phyloP scores from a whole-genome alignment of 2,888 invertebrate genomes.

The Noctua pronuba region DNA sequence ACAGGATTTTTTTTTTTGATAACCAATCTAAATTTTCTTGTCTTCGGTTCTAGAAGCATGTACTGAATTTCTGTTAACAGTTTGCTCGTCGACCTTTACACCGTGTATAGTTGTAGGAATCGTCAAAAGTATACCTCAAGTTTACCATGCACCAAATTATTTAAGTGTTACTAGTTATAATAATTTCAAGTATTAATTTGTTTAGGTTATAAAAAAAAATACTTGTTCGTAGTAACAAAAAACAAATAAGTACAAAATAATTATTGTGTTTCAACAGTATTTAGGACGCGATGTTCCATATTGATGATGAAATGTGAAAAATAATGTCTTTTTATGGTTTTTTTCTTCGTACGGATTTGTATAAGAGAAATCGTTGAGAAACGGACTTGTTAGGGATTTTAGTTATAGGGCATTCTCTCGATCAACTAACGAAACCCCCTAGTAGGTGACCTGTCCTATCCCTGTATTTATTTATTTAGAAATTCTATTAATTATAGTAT shows the following conservation, averaged over 20 bases:
- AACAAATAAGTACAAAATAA: slow-evolving; percentile 65
- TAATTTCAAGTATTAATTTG: slow-evolving; percentile 83
- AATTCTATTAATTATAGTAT: slow-evolving; percentile 81
- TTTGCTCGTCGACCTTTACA: background rate
- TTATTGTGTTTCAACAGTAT: slow-evolving; percentile 67
- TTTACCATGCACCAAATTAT: slow-evolving; percentile 89
- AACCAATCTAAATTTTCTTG: background rate
- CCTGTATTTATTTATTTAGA: slow-evolving; percentile 86
- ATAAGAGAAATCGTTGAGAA: slow-evolving; percentile 30
- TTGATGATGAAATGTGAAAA: slow-evolving; percentile 38
- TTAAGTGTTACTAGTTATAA: slow-evolving; percentile 82
- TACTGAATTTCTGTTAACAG: background rate
- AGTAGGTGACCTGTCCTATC: slow-evolving; percentile 81
- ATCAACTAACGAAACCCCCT: slow-evolving; percentile 77
- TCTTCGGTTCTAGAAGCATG: background rate
- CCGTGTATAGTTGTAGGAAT: slow-evolving; percentile 65
- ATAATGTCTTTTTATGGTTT: slow-evolving; percentile 14
- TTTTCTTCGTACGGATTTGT: slow-evolving; percentile 34
- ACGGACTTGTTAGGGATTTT: slow-evolving; percentile 4
- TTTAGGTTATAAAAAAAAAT: slow-evolving; percentile 68
- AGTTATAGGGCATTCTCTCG: slow-evolving; percentile 46
- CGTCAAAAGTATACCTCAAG: slow-evolving; percentile 87
- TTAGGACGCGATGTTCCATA: slow-evolving; percentile 52
- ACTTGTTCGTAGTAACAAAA: slow-evolving; percentile 71
- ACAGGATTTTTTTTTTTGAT: background rate